Conservation (phyloP, 2,888 invertebrate genomes). For the Cheilosia urbana region DNA sequence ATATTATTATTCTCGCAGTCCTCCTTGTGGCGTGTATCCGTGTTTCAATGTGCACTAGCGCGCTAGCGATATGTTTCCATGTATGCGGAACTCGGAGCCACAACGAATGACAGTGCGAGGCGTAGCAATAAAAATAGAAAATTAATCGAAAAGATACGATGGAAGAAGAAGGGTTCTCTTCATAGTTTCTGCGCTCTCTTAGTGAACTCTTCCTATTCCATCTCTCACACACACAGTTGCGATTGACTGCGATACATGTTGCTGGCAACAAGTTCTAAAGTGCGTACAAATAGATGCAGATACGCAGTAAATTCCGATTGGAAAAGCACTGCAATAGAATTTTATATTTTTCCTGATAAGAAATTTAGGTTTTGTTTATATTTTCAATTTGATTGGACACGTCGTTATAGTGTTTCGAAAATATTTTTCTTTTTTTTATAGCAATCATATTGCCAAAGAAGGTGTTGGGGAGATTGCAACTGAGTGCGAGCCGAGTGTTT, state of each 20-base stretch:
- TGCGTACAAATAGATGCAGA: conserved; percentile 28
- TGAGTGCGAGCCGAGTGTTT: conserved; percentile 5
- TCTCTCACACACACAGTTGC: conserved; percentile 6
- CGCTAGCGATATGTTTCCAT: not conserved
- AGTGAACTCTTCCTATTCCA: not conserved
- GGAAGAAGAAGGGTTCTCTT: conserved; percentile 60
- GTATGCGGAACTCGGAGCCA: conserved; percentile 17
- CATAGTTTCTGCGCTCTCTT: conserved; percentile 1
- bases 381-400: conserved; percentile 15
- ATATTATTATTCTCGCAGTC: conserved; percentile 70
- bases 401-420: conserved; percentile 5
- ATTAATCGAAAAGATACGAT: conserved; percentile 1
- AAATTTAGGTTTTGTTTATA: conserved; percentile 48
- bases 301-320: not conserved
- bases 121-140: conserved; percentile 63
- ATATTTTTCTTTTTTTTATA: not conserved
- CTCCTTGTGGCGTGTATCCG: conserved; percentile 55
- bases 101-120: conserved; percentile 62
- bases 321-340: conserved; percentile 5
- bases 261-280: conserved; percentile 54
- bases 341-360: conserved; percentile 34
- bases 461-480: not conserved
- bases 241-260: conserved; percentile 49
- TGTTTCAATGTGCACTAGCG: conserved; percentile 34
- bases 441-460: not conserved